Percentiles rank a stretch among this genome's conserved stretches.
phyloP scores from a whole-genome alignment of 2,113 vertebrate species.

The Steatornis caripensis region DNA sequence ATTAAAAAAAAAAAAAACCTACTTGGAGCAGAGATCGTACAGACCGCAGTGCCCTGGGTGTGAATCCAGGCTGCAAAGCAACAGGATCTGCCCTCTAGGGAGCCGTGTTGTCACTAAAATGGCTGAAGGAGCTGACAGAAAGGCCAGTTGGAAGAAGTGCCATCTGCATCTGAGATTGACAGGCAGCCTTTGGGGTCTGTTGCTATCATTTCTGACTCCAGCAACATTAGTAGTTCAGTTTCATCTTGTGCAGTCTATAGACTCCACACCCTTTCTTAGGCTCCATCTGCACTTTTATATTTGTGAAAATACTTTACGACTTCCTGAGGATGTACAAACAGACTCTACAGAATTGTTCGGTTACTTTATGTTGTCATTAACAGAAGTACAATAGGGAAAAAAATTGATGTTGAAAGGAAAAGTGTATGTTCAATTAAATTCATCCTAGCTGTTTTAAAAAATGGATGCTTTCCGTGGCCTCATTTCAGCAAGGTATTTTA shows the following conservation, averaged over 20 bases:
- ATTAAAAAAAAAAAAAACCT: conserved; percentile 52
- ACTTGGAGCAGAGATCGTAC: conserved; percentile 5
- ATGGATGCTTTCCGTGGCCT: conserved; percentile 41
- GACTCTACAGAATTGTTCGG: background rate
- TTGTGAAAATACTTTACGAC: conserved; percentile 4
- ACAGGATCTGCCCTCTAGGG: conserved; percentile 59
- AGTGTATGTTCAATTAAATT: conserved; percentile 30
- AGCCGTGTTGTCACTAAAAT: conserved; percentile 54
- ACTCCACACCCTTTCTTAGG: conserved; percentile 27
- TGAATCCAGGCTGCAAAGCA: conserved; percentile 59
- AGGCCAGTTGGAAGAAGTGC: conserved; percentile 60
- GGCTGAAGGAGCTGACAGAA: conserved; percentile 64
- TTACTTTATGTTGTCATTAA: conserved; percentile 49
- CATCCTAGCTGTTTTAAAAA: background rate
- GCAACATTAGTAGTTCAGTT: conserved; percentile 25
- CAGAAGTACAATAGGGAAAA: background rate
- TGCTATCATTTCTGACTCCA: conserved; percentile 36
- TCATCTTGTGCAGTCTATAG: conserved; percentile 4
- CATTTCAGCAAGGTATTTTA: conserved; percentile 49
- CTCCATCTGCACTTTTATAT: conserved; percentile 15
- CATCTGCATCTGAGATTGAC: conserved; percentile 67
- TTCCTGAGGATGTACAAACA: conserved; percentile 21
- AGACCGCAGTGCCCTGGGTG: conserved; percentile 39
- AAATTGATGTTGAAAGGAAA: conserved; percentile 33
- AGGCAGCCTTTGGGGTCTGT: conserved; percentile 62